phyloP scores from a whole-genome alignment of 64 coral and sea anemone species.

The Montipora cactus region DNA sequence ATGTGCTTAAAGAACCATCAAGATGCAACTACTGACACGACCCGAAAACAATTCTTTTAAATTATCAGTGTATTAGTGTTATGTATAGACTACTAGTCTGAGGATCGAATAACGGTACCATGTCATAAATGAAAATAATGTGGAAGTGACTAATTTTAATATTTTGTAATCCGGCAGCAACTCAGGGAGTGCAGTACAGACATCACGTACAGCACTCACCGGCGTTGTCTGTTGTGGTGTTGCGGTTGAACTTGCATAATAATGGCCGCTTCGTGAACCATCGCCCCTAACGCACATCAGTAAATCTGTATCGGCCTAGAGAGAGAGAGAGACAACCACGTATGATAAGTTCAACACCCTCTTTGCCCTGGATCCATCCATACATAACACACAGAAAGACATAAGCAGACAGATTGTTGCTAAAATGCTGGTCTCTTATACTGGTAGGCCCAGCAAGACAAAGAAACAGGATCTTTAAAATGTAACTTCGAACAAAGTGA shows the following conservation, averaged over 20 bases:
- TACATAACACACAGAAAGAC: background rate
- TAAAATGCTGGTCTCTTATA: background rate
- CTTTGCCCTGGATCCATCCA: background rate
- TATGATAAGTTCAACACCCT: background rate
- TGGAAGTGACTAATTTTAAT: too few relatives aligned
- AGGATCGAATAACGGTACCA: too few relatives aligned
- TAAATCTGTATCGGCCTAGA: conserved; percentile 6
- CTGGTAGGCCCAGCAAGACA: too few relatives aligned
- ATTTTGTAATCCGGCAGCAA: too few relatives aligned
- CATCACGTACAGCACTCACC: background rate
- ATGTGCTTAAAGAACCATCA: background rate
- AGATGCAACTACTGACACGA: background rate
- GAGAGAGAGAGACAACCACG: background rate
- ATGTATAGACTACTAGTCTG: too few relatives aligned
- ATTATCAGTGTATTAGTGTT: too few relatives aligned
- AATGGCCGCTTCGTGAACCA: background rate
- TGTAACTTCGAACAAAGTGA: too few relatives aligned
- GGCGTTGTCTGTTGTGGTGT: background rate
- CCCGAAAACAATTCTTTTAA: too few relatives aligned
- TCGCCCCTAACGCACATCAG: conserved; percentile 6
- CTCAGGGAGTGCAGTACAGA: too few relatives aligned
- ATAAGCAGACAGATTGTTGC: background rate
- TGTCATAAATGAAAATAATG: too few relatives aligned
- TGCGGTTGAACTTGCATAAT: background rate
- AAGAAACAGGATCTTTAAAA: too few relatives aligned